Conservation (phyloP, 2,797 vertebrate genomes). For the Fringilla coelebs region DNA sequence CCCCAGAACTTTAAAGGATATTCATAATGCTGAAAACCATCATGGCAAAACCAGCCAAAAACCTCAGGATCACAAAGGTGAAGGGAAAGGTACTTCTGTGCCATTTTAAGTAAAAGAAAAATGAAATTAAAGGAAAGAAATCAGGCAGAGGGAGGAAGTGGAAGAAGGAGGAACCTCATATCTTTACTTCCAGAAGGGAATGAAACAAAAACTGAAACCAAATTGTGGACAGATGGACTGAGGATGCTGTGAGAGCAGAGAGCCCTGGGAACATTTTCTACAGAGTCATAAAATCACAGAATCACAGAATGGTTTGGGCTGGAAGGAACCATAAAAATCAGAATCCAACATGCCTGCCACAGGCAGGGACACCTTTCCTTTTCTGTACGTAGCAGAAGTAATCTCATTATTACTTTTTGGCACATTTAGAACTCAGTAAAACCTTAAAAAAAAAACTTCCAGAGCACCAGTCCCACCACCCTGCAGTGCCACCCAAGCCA, state of each 20-base stretch:
- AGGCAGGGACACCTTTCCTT: background rate
- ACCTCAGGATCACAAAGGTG: background rate
- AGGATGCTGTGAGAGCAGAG: background rate
- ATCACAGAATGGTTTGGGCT: background rate
- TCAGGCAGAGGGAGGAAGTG: background rate
- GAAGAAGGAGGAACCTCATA: background rate
- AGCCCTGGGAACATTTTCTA: background rate
- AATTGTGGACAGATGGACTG: background rate
- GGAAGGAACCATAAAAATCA: background rate
- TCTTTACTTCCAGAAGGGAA: background rate
- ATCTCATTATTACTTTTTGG: background rate
- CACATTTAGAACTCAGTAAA: background rate
- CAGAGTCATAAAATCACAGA: background rate
- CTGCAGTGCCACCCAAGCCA: background rate
- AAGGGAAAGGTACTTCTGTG: background rate
- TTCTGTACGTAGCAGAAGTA: accelerated
- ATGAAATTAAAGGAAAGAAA: background rate
- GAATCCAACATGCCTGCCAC: background rate
- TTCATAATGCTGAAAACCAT: background rate
- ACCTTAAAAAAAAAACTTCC: background rate
- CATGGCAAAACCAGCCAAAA: background rate
- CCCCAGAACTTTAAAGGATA: accelerated
- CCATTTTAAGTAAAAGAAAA: background rate
- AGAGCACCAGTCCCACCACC: background rate
- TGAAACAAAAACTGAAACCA: background rate